Percentiles rank a stretch among this genome's conserved stretches.
Evolutionary conservation across 92 coral and sea anemone species (phyloP).

Genomic region (Blastomussa wellsi): DNA sequence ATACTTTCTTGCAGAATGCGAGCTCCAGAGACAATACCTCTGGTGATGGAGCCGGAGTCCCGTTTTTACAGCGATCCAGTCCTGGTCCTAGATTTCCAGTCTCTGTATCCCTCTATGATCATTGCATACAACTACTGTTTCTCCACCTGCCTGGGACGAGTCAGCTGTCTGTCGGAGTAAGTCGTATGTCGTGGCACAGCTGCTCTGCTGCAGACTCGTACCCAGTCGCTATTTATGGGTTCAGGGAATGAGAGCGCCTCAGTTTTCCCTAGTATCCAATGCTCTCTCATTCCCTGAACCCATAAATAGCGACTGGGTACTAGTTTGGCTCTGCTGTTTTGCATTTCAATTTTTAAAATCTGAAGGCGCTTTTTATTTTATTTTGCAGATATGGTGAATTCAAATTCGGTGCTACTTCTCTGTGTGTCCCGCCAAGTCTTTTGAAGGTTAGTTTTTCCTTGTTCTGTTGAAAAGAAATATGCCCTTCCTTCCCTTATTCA

Average conservation of each 20-base stretch:
- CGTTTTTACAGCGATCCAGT: slow-evolving; percentile 95
- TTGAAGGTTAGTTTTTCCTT: slow-evolving; percentile 61
- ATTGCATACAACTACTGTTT: slow-evolving; percentile 98
- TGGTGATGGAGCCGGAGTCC: slow-evolving; percentile 98
- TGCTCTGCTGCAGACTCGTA: too few relatives aligned
- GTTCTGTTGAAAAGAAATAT: neutral
- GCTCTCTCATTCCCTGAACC: too few relatives aligned
- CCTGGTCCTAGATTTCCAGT: slow-evolving; percentile 95
- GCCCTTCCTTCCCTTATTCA: neutral
- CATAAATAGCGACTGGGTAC: too few relatives aligned
- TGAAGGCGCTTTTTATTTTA: neutral
- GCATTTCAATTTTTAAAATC: neutral
- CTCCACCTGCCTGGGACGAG: slow-evolving; percentile 97
- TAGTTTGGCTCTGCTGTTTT: neutral
- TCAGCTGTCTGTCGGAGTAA: slow-evolving; percentile 87
- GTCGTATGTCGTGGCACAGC: slow-evolving; percentile 18
- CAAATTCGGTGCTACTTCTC: slow-evolving; percentile 92
- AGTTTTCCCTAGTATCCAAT: too few relatives aligned
- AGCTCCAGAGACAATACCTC: slow-evolving; percentile 93
- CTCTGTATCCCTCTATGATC: slow-evolving; percentile 92
- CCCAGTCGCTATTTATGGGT: too few relatives aligned
- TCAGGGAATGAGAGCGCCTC: too few relatives aligned
- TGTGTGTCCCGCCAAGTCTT: slow-evolving; percentile 77
- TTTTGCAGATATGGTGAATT: slow-evolving; percentile 78
- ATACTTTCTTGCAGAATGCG: slow-evolving; percentile 68